Percentiles rank a stretch among this genome's conserved stretches.
These are phyloP conservation scores for Phasianus colchicus DNA, from an alignment of 2,113 vertebrate species.

Conservation along the genomic window DNA sequence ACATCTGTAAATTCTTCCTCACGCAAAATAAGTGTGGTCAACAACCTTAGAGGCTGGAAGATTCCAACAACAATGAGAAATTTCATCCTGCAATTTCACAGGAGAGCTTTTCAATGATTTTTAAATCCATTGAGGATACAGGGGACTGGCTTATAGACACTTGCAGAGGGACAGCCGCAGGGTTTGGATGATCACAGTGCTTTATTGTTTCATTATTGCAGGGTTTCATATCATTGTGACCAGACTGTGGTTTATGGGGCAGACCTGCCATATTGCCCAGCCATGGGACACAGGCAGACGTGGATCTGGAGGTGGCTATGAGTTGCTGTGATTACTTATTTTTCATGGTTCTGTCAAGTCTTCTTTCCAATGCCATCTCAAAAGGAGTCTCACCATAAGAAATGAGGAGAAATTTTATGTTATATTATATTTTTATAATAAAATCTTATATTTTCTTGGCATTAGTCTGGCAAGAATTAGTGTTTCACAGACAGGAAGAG, in stretches of 20 bases:
- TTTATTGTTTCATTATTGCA: background rate
- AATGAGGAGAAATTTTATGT: rapidly evolving
- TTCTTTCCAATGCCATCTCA: background rate
- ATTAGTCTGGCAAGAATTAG: background rate
- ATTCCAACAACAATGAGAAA: background rate
- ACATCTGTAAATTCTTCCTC: background rate
- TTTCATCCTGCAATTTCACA: background rate
- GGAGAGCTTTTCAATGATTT: background rate
- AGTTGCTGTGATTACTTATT: background rate
- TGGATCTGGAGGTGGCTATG: background rate
- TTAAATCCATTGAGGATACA: background rate
- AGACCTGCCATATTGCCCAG: background rate
- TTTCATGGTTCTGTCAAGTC: background rate
- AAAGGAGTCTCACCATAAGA: background rate
- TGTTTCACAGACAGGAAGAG: background rate
- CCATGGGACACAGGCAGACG: background rate
- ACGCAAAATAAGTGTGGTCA: background rate
- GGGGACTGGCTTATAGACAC: background rate
- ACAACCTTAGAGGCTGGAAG: background rate
- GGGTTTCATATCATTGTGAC: background rate
- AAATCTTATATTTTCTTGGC: background rate
- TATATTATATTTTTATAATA: too few species aligned
- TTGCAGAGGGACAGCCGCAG: background rate
- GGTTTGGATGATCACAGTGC: background rate
- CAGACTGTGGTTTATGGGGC: background rate